Evolutionary conservation across 2,113 vertebrate genomes (phyloP), one percentile per base, ranked within the genome.

Genomic region (Elephas maximus): DNA sequence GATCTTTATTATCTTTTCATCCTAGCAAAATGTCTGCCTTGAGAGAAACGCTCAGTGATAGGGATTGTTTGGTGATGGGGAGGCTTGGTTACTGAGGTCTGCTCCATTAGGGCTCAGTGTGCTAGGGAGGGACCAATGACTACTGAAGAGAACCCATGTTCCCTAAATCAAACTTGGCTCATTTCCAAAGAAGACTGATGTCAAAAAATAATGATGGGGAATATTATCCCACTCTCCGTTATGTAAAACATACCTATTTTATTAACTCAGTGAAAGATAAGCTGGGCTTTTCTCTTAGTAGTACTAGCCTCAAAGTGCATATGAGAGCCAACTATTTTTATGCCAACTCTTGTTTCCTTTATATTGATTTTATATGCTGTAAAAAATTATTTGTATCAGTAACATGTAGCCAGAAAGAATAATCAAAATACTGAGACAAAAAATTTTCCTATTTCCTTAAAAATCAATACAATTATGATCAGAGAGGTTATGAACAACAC

Each of bases 381-480:
- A 84, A 37, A 88, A 91, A 95, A 86, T 77, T 85, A 63, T 76
- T 84, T 96, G 94, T 96, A 57, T 57, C 63, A 88, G 37, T 15
- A 91, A n/a, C 48, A 80, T 21, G 23, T 41, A 83, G 67, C 67
- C 1, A 67, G 20, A 83, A 92, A 80, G 62, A 41, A 65, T 88
- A 92, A 88, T 45, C 4, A 84, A 92, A 92, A 92, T 92, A 84
- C 73, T 30, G 77, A 87, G 41, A 94, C 10, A 57, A 69, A 81
- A 91, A 81, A 30, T n/a, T 74, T 41, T 67, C 41, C 14, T 69
- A 6, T 69, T 79, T 91, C 20, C 74, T 95, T 89, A 90, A 84
- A 93, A 94, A 87, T 77, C 44, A 80, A 93, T 73, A 41, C 1
- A 84, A 83, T 62, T 60, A n/a, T 69, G 60, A 92, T 92, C 28